Base-by-base conservation (phyloP, 2,797 vertebrate genomes). In the Halcyon leucocephala region DNA sequence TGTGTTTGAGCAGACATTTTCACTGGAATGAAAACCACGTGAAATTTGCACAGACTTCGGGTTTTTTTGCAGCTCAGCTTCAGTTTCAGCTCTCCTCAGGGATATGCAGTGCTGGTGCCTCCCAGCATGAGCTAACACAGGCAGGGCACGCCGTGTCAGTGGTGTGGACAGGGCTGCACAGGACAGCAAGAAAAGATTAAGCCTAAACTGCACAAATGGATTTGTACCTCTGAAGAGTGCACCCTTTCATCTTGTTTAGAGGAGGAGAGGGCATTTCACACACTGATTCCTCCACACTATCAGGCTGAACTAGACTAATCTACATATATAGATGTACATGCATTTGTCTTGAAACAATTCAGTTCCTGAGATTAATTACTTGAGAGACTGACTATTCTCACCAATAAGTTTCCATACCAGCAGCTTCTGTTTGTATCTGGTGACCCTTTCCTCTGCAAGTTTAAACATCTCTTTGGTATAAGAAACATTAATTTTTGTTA, bases 91-190 rank as follows among this genome's bases (percentile, higher is more conserved):
- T 81, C 52, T 66, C 62, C 42, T 22, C 6, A 11, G 5, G 60
- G 5, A 5, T 31, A 10, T 26, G 24, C 19, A 28, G 52, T 25
- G 51, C 49, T 82, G 17, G 14, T 67, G 52, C 55, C 82, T 66
- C 55, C 60, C 18, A 54, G 0, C 1, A 0, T 12, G 9, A 10
- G 51, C 74, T 52, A 20, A 8, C 13, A 10, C 18, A 25, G n/a
- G n/a, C 26, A 71, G 46, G 65, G 28, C 54, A 76, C 48, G 12
- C 37, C 0, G 2, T 52, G 58, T 22, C 41, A 31, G 31, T 37
- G 48, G 9, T 11, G n/a, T 37, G 57, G 57, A 57, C 62, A 71
- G 35, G 21, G 24, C 12, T 26, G 41, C 26, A n/a, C 20, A 57
- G 69, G 57, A 33, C 29, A 86, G 55, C 31, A 39, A 41, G 57